Conservation (phyloP, 2,113 vertebrate genomes). For the Numida meleagris region DNA sequence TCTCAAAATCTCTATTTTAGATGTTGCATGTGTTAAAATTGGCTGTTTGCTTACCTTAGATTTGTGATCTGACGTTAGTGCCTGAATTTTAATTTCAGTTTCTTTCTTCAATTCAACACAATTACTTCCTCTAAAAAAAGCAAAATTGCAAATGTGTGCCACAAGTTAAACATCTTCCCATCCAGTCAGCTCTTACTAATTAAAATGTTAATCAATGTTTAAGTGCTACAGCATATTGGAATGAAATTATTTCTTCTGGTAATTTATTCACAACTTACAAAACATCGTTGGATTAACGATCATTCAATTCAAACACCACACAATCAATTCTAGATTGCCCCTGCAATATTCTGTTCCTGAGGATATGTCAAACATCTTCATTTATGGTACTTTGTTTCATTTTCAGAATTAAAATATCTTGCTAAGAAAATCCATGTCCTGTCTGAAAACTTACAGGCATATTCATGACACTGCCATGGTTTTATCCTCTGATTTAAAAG, state of each 20-base stretch:
- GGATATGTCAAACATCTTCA: conserved; percentile 48
- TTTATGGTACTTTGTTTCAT: conserved; percentile 55
- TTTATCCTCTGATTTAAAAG: conserved; percentile 30
- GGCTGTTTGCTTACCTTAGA: conserved; percentile 87
- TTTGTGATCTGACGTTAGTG: conserved; percentile 91
- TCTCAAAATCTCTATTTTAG: conserved; percentile 13
- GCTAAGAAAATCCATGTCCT: conserved; percentile 55
- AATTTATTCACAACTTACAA: conserved; percentile 69
- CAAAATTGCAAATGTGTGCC: conserved; percentile 62
- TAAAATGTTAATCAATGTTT: conserved; percentile 68
- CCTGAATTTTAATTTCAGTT: conserved; percentile 96
- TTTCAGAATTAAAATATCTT: conserved; percentile 47
- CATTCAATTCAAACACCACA: conserved; percentile 63
- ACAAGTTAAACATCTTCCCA: conserved; percentile 69
- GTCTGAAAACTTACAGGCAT: conserved; percentile 41
- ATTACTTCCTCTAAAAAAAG: conserved; percentile 89
- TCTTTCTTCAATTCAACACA: conserved; percentile 98
- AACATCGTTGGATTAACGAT: conserved; percentile 66
- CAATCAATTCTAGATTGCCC: conserved; percentile 53
- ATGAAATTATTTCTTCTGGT: conserved; percentile 56
- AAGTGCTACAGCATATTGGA: conserved; percentile 40
- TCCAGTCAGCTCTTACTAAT: conserved; percentile 56
- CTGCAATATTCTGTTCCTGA: conserved; percentile 61
- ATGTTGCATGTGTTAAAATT: conserved; percentile 15
- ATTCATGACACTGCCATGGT: neutral